phyloP scores from a whole-genome alignment of 2,888 invertebrate species.

The Tetanocera ferruginea region DNA sequence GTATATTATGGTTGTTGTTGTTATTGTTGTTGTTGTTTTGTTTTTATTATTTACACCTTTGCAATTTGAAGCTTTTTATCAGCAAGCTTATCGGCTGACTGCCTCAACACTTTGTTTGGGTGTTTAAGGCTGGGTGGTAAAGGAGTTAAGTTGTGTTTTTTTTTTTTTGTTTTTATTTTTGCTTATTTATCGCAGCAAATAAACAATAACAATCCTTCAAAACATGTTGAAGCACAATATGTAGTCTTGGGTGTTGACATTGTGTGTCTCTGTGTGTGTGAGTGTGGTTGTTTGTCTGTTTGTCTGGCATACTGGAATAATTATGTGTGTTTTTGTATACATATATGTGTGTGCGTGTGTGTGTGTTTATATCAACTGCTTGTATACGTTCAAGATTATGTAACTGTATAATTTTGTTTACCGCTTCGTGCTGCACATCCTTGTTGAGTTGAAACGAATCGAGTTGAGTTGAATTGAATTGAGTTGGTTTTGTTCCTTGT shows the following conservation, averaged over 20 bases:
- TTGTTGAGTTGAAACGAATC: too few relatives aligned
- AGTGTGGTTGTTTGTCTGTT: neutral
- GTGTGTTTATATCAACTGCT: neutral
- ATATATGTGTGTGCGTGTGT: constrained; percentile 3
- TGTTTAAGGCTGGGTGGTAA: neutral
- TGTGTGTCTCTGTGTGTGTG: constrained; percentile 20
- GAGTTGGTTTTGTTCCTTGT: too few relatives aligned
- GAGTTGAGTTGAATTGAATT: too few relatives aligned
- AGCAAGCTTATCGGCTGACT: neutral
- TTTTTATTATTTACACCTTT: neutral
- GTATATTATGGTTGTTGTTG: neutral
- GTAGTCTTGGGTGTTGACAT: neutral
- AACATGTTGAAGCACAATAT: too few relatives aligned
- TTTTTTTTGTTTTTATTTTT: too few relatives aligned
- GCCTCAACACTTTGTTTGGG: neutral
- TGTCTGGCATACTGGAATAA: too few relatives aligned
- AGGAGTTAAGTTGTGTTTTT: neutral
- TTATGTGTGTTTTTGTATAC: constrained; percentile 31
- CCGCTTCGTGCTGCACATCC: too few relatives aligned
- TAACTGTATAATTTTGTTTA: too few relatives aligned
- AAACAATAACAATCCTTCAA: too few relatives aligned
- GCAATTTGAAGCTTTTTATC: neutral
- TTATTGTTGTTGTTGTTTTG: neutral
- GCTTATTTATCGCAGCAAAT: too few relatives aligned
- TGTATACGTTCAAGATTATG: constrained; percentile 8